Conservation (phyloP, 30 jellyfish, hydroid and myxozoan genomes). For the Pelagia noctiluca region DNA sequence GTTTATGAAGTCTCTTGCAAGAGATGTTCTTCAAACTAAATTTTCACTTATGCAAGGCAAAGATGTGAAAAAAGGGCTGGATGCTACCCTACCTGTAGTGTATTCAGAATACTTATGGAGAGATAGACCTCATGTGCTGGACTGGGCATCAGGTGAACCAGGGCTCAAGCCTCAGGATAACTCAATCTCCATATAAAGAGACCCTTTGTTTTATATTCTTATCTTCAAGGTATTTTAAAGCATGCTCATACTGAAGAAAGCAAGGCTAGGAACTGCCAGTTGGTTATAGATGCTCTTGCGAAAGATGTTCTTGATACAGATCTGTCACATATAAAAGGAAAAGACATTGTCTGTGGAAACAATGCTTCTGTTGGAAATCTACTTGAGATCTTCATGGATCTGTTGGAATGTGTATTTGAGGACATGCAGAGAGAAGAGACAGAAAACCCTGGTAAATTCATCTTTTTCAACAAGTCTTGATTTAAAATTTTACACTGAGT, state of each 20-base stretch:
- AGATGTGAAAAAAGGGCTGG: too few species aligned
- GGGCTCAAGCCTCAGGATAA: too few species aligned
- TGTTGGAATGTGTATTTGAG: constrained; percentile 78
- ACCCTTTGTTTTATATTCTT: neutral
- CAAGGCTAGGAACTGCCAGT: constrained; percentile 83
- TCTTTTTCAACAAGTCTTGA: neutral
- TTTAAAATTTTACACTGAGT: too few species aligned
- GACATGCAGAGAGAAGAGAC: constrained; percentile 71
- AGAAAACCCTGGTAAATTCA: constrained; percentile 6
- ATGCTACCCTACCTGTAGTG: too few species aligned
- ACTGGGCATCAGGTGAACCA: too few species aligned
- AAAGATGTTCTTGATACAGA: constrained; percentile 90
- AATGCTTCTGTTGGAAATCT: constrained; percentile 62
- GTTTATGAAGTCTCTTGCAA: too few species aligned
- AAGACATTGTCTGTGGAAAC: constrained; percentile 68
- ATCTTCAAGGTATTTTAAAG: constrained; percentile 4
- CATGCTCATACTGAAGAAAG: constrained; percentile 54
- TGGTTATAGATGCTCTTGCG: constrained; percentile 85
- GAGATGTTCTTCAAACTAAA: too few species aligned
- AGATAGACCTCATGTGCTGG: too few species aligned
- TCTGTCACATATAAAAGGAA: constrained; percentile 90
- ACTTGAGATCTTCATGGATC: constrained; percentile 87
- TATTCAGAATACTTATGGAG: too few species aligned
- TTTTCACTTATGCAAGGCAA: too few species aligned
- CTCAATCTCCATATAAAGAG: too few species aligned